A percentile compares a stretch with the other conserved stretches of the same genome.
These are phyloP conservation scores for Diuraphis noxia DNA, from an alignment of 1,140 invertebrate genomes.

Conservation along the genomic window DNA sequence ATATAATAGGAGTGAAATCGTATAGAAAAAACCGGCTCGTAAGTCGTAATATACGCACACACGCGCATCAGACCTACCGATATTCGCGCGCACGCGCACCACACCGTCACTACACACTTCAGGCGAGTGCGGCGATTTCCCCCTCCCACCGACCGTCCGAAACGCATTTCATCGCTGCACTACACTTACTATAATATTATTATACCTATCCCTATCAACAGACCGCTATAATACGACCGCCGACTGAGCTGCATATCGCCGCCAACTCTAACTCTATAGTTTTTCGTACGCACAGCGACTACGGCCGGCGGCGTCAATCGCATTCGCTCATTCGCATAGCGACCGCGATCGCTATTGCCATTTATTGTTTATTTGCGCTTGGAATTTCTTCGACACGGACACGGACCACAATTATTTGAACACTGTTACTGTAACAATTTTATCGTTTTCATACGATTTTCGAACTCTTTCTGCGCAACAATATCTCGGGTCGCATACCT, in stretches of 20 bases:
- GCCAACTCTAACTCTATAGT: constrained; percentile 38
- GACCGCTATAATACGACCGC: not conserved
- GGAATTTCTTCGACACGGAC: not conserved
- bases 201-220: not conserved
- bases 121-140: not conserved
- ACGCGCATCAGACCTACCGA: not conserved
- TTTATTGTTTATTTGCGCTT: not conserved
- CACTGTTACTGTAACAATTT: not conserved
- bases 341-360: no score
- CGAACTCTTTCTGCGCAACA: not conserved
- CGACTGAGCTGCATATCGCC: not conserved
- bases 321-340: not conserved
- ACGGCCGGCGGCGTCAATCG: not conserved
- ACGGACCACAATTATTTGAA: not conserved
- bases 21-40: constrained; percentile 16
- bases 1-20: not conserved
- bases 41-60: not conserved
- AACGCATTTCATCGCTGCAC: not conserved
- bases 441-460: not conserved
- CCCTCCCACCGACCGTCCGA: not conserved
- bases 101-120: not conserved
- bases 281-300: not conserved
- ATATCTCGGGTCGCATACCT: not conserved
- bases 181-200: not conserved
- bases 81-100: not conserved